These are phyloP conservation scores for Drosophila sucinea DNA, from an alignment of 1,140 invertebrate genomes.

Conservation along the genomic window DNA sequence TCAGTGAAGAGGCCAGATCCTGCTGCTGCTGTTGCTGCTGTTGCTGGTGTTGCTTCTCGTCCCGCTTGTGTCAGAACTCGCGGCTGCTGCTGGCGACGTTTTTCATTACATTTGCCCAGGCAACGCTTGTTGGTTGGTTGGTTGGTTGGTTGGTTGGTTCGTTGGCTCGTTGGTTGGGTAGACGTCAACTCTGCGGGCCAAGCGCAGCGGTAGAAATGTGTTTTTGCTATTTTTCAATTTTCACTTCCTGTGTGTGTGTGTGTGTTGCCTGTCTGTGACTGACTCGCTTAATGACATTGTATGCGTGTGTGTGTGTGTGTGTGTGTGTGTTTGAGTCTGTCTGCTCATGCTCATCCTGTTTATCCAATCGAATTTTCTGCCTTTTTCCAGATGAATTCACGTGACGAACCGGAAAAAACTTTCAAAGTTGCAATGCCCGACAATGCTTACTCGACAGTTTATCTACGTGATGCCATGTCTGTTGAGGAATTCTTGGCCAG, in stretches of 20 bases:
- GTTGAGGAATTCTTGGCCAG: slow-evolving; percentile 97
- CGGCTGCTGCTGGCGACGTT: slow-evolving; percentile 63
- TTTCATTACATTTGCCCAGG: slow-evolving; percentile 71
- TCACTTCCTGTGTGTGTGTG: slow-evolving; percentile 56
- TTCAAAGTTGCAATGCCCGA: slow-evolving; percentile 96
- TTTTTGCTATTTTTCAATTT: slow-evolving; percentile 81
- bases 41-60: slow-evolving; percentile 1
- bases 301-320: slow-evolving; percentile 36
- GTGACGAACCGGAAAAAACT: slow-evolving; percentile 92
- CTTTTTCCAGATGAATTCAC: slow-evolving; percentile 88
- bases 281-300: slow-evolving; percentile 74
- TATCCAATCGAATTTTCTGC: slow-evolving; percentile 81
- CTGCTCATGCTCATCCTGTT: slow-evolving; percentile 50
- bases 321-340: slow-evolving; percentile 27
- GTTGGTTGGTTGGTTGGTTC: background rate
- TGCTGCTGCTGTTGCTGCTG: slow-evolving; percentile 6
- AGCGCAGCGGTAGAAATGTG: slow-evolving; percentile 56
- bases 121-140: slow-evolving; percentile 17
- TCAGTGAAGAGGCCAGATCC: slow-evolving; percentile 47
- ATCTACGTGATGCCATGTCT: slow-evolving; percentile 94
- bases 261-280: slow-evolving; percentile 37
- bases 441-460: slow-evolving; percentile 90
- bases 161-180: background rate
- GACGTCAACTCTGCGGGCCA: slow-evolving; percentile 34
- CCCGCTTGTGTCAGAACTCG: slow-evolving; percentile 14